Base-by-base conservation (phyloP, 2,113 vertebrate species). In the Coregonus clupeaformis region DNA sequence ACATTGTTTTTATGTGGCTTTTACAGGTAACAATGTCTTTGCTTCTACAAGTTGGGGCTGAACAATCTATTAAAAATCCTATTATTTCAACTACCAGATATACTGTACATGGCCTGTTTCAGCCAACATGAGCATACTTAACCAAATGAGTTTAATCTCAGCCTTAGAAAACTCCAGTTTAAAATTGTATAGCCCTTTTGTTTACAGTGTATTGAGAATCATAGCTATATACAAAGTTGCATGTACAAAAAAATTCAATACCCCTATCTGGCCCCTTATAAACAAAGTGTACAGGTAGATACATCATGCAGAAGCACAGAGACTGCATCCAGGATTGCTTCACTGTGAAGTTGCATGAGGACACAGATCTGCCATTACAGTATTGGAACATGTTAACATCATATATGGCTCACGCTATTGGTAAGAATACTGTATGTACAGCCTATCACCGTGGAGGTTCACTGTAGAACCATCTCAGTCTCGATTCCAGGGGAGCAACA, bases 211-310 rank as follows among this genome's bases (percentile, higher is more conserved):
- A 90, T 88, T 87, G 79, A 85, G 77, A 81, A 90, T 91, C 85
- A 91, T 69, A 92, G 67, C 68, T 91, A 89, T 92, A 76, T 90
- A 92, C 90, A 92, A 76, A 85, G 77, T 84, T 80, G 85, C 89
- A 88, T 87, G 79, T 92, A 93, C 80, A 93, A 93, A 94, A 82
- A 82, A 55, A 30, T 66, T 27, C 78, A 79, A 86, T 86, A 81
- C 74, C 86, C 83, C 49, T 87, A 70, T 76, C 79, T 82, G 80
- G 84, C 79, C 80, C 81, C 75, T 82, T 88, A 89, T 90, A 83
- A 89, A 93, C 89, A 90, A 86, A 86, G 81, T 91, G 82, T 92
- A 89, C 90, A 92, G 85, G 85, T 90, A 89, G 85, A 86, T 85
- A 83, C 83, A 87, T 89, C 86, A 86, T 89, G 86, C 86, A 80